phyloP scores from a whole-genome alignment of 2,888 invertebrate genomes.

The Polyommatus iphigenia region DNA sequence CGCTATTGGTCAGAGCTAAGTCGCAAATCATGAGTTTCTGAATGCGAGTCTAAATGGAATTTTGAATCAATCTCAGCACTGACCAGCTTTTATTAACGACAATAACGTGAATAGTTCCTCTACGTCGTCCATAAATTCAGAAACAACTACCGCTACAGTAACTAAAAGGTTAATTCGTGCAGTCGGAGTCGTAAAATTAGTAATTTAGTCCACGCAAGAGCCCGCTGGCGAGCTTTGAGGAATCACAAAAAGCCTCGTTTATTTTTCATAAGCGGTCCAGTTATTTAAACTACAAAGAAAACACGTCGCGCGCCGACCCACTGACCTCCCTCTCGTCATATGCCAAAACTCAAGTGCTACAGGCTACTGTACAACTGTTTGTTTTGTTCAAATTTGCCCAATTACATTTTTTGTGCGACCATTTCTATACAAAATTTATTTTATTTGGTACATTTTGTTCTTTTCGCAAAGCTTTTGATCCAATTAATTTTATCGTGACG shows the following conservation, averaged over 20 bases:
- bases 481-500: not conserved
- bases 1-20: no score
- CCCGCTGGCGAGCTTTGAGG: conserved; percentile 6
- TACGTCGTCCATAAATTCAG: not conserved
- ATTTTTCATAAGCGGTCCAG: conserved; percentile 30
- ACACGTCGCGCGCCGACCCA: conserved; percentile 11
- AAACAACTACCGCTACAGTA: not conserved
- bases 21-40: no score
- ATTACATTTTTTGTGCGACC: conserved; percentile 1
- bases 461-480: not conserved
- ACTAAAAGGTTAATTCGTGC: not conserved
- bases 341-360: conserved; percentile 16
- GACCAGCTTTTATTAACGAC: not conserved
- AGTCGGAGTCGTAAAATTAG: conserved; percentile 4
- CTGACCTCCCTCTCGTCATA: conserved; percentile 16
- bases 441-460: not conserved
- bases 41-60: no score
- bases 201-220: conserved; percentile 24
- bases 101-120: not conserved
- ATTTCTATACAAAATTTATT: not conserved
- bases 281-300: conserved; percentile 29
- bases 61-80: not conserved
- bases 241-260: conserved; percentile 26
- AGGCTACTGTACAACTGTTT: not conserved
- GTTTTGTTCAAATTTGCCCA: conserved; percentile 6